phyloP scores from a whole-genome alignment of 1,140 invertebrate genomes.

The Frieseomelitta varia region DNA sequence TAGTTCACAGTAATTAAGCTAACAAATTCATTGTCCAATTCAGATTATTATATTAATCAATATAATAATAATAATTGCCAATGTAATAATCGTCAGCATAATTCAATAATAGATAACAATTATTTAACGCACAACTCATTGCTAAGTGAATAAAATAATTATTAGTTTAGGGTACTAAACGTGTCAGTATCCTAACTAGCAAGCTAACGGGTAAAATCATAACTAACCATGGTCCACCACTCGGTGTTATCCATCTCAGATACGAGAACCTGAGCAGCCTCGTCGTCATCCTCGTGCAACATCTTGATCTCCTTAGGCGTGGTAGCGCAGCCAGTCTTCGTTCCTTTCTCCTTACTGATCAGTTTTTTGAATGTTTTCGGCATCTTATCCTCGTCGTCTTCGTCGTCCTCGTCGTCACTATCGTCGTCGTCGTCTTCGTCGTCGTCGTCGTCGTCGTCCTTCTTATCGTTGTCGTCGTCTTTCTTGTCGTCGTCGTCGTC shows the following conservation, averaged over 20 bases:
- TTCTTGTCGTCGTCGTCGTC: conserved; percentile 17
- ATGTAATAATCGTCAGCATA: too few species aligned
- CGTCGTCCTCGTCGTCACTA: conserved; percentile 31
- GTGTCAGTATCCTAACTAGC: too few species aligned
- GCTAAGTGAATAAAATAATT: too few species aligned
- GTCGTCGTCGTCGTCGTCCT: conserved; percentile 35
- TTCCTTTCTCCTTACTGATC: conserved; percentile 65
- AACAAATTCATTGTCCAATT: too few species aligned
- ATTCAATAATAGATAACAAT: too few species aligned
- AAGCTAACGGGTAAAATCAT: too few species aligned
- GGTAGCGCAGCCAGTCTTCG: conserved; percentile 66
- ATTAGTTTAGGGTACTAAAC: too few species aligned
- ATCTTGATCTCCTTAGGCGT: conserved; percentile 61
- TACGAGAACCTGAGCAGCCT: conserved; percentile 66
- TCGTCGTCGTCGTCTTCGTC: conserved; percentile 54
- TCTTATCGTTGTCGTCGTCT: conserved; percentile 9
- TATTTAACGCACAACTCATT: too few species aligned
- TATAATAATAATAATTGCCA: too few species aligned
- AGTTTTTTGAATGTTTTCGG: conserved; percentile 68
- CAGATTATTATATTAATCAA: too few species aligned
- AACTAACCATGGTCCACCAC: conserved; percentile 77
- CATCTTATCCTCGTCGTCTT: conserved; percentile 25
- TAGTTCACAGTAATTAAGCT: too few species aligned
- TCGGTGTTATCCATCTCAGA: conserved; percentile 74
- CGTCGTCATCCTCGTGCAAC: conserved; percentile 60